Percentiles rank a stretch among this genome's conserved stretches.
Evolutionary conservation across 2,888 invertebrate species (phyloP).

Genomic region (Octonoba sinensis): DNA sequence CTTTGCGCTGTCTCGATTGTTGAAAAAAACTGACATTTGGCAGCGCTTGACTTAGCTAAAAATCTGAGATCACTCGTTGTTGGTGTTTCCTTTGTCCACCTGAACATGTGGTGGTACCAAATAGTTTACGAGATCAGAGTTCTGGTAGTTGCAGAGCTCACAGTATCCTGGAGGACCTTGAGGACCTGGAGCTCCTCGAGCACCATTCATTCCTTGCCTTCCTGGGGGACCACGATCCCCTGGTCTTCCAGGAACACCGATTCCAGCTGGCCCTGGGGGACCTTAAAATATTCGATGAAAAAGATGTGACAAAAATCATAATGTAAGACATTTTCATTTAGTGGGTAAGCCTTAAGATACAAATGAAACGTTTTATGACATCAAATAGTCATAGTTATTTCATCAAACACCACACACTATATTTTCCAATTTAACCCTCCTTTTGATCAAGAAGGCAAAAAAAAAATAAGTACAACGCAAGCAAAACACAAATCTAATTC

Average conservation of each 20-base stretch:
- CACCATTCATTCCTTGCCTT: conserved; percentile 75
- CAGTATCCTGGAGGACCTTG: conserved; percentile 77
- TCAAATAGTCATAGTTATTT: too few species aligned
- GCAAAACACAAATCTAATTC: too few species aligned
- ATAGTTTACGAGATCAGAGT: conserved; percentile 67
- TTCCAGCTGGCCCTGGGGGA: conserved; percentile 79
- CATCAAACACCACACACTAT: too few species aligned
- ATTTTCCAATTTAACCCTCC: too few species aligned
- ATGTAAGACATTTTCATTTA: conserved; percentile 25
- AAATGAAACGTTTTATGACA: conserved; percentile 47
- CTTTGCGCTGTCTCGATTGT: neutral
- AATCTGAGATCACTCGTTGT: conserved; percentile 15
- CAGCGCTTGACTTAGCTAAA: conserved; percentile 41
- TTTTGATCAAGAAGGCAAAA: too few species aligned
- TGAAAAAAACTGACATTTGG: conserved; percentile 2
- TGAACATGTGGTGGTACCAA: conserved; percentile 65
- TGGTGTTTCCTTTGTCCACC: conserved; percentile 64
- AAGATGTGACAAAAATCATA: conserved; percentile 67
- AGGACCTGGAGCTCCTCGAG: conserved; percentile 71
- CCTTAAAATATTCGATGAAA: conserved; percentile 72
- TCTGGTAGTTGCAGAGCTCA: conserved; percentile 77
- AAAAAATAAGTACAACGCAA: too few species aligned
- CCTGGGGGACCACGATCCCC: conserved; percentile 82
- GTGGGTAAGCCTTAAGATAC: too few species aligned
- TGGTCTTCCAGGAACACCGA: conserved; percentile 75